Conservation (phyloP, 2,888 invertebrate species). For the Oligia strigilis region DNA sequence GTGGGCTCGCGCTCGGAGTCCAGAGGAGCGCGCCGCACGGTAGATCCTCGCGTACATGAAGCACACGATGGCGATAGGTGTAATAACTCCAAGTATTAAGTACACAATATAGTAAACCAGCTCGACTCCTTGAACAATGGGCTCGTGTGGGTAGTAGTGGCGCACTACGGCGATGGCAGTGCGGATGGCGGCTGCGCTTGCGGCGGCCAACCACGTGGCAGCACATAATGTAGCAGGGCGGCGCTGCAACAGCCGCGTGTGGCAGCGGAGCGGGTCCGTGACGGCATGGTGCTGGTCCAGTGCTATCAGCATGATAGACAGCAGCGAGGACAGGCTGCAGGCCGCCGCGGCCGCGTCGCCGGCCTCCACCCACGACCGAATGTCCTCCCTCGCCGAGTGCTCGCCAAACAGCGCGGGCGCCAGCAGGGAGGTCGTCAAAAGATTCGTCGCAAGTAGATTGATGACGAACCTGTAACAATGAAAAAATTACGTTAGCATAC, state of each 20-base stretch:
- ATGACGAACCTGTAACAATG: conserved; percentile 92
- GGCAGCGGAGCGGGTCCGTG: conserved; percentile 88
- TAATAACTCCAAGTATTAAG: conserved; percentile 81
- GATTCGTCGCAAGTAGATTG: conserved; percentile 88
- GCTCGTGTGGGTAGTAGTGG: conserved; percentile 79
- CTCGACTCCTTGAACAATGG: conserved; percentile 79
- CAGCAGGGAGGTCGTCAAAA: conserved; percentile 87
- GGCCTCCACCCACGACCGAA: conserved; percentile 90
- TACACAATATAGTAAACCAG: conserved; percentile 83
- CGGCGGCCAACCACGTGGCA: conserved; percentile 89
- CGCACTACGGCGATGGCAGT: conserved; percentile 80
- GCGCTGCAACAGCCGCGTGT: conserved; percentile 87
- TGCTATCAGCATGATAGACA: conserved; percentile 85
- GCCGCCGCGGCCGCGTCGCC: conserved; percentile 89
- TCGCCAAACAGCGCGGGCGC: conserved; percentile 88
- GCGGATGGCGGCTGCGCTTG: conserved; percentile 81
- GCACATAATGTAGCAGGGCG: conserved; percentile 87
- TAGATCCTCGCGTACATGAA: conserved; percentile 94
- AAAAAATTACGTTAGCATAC: conserved; percentile 67
- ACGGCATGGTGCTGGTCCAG: conserved; percentile 91
- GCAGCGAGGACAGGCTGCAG: conserved; percentile 83
- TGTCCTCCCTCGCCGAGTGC: conserved; percentile 92
- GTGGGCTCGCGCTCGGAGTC: conserved; percentile 85
- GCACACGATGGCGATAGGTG: conserved; percentile 92
- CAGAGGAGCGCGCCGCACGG: conserved; percentile 94